phyloP scores from a whole-genome alignment of 2,888 invertebrate species.

The Cloeon dipterum region DNA sequence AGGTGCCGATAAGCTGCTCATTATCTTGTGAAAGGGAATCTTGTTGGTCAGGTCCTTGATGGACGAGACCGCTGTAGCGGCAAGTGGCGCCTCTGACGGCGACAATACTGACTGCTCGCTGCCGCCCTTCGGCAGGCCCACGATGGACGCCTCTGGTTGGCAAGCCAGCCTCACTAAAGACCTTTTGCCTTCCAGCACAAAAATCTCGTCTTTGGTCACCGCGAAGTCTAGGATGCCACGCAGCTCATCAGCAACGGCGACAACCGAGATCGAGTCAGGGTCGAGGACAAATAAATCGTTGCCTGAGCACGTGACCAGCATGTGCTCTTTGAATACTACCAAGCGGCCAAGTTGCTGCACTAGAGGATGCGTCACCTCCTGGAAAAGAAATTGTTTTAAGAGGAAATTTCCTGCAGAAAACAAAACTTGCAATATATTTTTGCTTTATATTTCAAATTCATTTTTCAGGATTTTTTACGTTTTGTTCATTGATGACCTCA shows the following conservation, averaged over 20 bases:
- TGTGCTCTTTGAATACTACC: conserved; percentile 40
- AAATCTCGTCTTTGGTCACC: conserved; percentile 27
- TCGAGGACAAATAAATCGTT: conserved; percentile 50
- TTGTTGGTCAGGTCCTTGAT: conserved; percentile 4
- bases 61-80: background rate
- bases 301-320: conserved; percentile 51
- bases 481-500: no score
- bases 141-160: conserved; percentile 30
- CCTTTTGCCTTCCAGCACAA: conserved; percentile 56
- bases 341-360: conserved; percentile 38
- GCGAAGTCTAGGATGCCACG: conserved; percentile 7
- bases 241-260: conserved; percentile 36
- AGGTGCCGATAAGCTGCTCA: background rate
- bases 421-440: no score
- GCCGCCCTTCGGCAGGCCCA: background rate
- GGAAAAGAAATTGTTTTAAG: no score
- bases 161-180: conserved; percentile 55
- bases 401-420: no score
- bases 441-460: no score
- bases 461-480: no score
- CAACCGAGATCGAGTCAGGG: conserved; percentile 38
- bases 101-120: background rate
- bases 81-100: background rate
- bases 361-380: background rate
- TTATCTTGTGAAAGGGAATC: conserved; percentile 1